A percentile compares a stretch with the other conserved stretches of the same genome.
These are phyloP conservation scores for Flabesymbios commensalis DNA, from an alignment of 2,888 invertebrate genomes.

Conservation along the genomic window DNA sequence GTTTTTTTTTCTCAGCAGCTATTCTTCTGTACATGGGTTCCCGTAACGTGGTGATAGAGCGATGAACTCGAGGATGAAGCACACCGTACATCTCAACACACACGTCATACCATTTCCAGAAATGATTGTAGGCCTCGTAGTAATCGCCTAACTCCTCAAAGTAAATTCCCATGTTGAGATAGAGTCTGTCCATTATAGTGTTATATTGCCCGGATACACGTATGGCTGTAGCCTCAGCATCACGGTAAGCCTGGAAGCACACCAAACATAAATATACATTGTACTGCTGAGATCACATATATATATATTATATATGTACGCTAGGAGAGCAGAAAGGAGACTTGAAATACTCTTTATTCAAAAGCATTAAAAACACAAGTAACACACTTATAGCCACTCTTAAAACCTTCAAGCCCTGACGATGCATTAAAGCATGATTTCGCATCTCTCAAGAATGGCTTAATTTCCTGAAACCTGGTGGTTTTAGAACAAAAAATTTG, in stretches of 20 bases:
- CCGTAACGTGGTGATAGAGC: not conserved
- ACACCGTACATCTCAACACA: not conserved
- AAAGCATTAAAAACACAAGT: too few relatives aligned
- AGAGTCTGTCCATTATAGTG: conserved; percentile 25
- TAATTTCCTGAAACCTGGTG: too few relatives aligned
- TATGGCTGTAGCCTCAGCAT: conserved; percentile 18
- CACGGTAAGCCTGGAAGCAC: conserved; percentile 27
- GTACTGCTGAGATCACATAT: too few relatives aligned
- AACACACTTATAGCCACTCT: too few relatives aligned
- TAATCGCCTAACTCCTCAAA: conserved; percentile 31
- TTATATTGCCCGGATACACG: conserved; percentile 23
- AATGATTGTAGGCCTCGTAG: conserved; percentile 23
- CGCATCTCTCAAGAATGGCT: too few relatives aligned
- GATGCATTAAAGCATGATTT: too few relatives aligned
- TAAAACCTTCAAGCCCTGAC: too few relatives aligned
- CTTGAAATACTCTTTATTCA: too few relatives aligned
- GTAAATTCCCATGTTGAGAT: conserved; percentile 34
- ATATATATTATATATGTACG: too few relatives aligned
- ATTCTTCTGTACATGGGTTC: conserved; percentile 1
- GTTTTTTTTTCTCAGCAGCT: not conserved
- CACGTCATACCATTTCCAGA: not conserved
- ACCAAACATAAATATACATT: not conserved
- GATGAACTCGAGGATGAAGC: not conserved
- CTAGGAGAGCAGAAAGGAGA: too few relatives aligned
- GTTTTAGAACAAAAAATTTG: too few relatives aligned